phyloP scores from a whole-genome alignment of 2,888 invertebrate species.

The Chrysolina oricalcia region DNA sequence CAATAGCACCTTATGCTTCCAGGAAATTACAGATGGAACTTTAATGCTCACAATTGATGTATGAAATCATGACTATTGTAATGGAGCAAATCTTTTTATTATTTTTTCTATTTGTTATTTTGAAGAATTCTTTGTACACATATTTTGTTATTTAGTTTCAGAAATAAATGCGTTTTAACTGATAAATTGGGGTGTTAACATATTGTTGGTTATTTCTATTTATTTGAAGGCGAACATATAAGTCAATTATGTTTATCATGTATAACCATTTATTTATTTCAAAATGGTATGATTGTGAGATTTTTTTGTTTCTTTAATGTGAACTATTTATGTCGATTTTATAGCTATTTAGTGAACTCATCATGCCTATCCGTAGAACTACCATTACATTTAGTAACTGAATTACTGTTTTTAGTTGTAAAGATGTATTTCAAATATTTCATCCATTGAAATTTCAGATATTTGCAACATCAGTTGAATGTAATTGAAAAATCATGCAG shows the following conservation, averaged over 20 bases:
- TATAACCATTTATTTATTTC: background rate
- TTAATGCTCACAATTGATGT: no score
- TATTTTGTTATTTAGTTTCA: conserved; percentile 1
- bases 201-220: conserved; percentile 5
- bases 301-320: background rate
- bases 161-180: background rate
- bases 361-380: background rate
- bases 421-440: background rate
- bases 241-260: background rate
- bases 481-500: background rate
- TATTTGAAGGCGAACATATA: background rate
- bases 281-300: background rate
- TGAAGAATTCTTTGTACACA: background rate
- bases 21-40: no score
- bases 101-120: background rate
- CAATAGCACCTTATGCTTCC: no score
- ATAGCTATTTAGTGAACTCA: background rate
- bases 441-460: background rate
- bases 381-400: background rate
- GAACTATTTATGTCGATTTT: background rate
- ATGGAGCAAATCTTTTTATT: background rate
- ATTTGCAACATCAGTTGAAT: background rate
- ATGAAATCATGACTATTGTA: background rate
- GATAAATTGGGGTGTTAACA: background rate
- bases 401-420: background rate